Percentiles rank a stretch among this genome's conserved stretches.
These are phyloP conservation scores for Sisyra terminalis DNA, from an alignment of 2,888 invertebrate genomes.

Conservation along the genomic window DNA sequence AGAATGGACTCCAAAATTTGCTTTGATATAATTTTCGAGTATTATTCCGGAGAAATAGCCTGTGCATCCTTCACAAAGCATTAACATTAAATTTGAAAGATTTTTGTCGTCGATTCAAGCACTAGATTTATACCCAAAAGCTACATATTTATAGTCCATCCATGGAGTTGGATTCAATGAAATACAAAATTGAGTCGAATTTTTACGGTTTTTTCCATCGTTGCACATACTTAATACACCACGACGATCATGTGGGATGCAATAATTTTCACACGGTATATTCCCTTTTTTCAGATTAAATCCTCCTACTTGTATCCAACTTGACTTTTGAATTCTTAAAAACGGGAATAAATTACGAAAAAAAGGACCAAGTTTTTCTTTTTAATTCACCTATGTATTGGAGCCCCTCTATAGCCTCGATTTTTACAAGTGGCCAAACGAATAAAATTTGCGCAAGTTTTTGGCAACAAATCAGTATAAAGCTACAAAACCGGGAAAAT, in stretches of 20 bases:
- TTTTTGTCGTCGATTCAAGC: no score
- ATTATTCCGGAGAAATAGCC: no score
- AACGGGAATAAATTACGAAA: not conserved
- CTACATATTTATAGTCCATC: slow-evolving; percentile 57
- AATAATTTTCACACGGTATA: slow-evolving; percentile 49
- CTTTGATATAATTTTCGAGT: no score
- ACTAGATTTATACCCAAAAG: slow-evolving; percentile 56
- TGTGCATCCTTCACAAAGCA: no score
- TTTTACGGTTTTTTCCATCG: slow-evolving; percentile 42
- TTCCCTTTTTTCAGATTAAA: slow-evolving; percentile 25
- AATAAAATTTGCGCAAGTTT: slow-evolving; percentile 38
- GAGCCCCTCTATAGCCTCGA: slow-evolving; percentile 35
- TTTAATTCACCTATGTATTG: slow-evolving; percentile 32
- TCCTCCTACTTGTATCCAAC: slow-evolving; percentile 57
- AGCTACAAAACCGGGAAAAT: slow-evolving; percentile 25
- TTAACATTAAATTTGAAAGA: no score
- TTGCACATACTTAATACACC: slow-evolving; percentile 61
- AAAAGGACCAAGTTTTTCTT: not conserved
- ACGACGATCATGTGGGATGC: slow-evolving; percentile 42
- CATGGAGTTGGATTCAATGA: slow-evolving; percentile 45
- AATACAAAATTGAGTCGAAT: slow-evolving; percentile 53
- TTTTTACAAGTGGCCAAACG: slow-evolving; percentile 30
- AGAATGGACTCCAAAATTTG: no score
- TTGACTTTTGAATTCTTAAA: slow-evolving; percentile 40
- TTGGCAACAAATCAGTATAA: slow-evolving; percentile 38